These are phyloP conservation scores for Saccostrea cuccullata DNA, from an alignment of 1,140 invertebrate species.

Conservation along the genomic window DNA sequence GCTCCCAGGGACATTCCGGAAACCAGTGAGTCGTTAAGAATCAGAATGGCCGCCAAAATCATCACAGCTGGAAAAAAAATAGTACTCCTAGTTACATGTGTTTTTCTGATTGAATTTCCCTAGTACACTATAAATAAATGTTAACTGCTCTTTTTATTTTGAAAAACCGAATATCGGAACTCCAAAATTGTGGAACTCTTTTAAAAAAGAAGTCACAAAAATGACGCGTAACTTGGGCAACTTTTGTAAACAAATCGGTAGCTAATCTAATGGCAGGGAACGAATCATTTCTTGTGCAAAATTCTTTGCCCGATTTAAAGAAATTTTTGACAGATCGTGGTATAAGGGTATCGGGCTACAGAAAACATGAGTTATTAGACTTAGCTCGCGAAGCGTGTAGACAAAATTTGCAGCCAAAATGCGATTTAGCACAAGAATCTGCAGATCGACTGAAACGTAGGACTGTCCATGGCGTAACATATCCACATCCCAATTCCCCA, in stretches of 20 bases:
- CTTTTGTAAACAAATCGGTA: background rate
- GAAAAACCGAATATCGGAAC: background rate
- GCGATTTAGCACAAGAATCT: background rate
- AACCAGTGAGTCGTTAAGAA: background rate
- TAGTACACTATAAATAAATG: too few species aligned
- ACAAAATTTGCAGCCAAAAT: constrained; percentile 22
- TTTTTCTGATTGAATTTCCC: too few species aligned
- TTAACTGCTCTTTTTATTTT: too few species aligned
- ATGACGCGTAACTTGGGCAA: background rate
- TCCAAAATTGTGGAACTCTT: background rate
- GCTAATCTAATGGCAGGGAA: background rate
- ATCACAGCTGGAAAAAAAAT: background rate
- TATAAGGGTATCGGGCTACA: background rate
- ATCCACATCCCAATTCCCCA: background rate
- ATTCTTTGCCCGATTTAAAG: constrained; percentile 21
- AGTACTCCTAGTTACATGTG: background rate
- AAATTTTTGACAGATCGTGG: background rate
- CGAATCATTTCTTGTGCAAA: background rate
- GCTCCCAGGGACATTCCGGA: background rate
- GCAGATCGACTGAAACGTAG: background rate
- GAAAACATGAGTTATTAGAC: background rate
- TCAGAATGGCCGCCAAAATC: constrained; percentile 5
- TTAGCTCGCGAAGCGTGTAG: background rate
- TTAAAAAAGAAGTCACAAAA: background rate
- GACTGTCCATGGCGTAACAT: background rate